Conservation (phyloP, 2,888 invertebrate genomes). For the Rapana venosa region DNA sequence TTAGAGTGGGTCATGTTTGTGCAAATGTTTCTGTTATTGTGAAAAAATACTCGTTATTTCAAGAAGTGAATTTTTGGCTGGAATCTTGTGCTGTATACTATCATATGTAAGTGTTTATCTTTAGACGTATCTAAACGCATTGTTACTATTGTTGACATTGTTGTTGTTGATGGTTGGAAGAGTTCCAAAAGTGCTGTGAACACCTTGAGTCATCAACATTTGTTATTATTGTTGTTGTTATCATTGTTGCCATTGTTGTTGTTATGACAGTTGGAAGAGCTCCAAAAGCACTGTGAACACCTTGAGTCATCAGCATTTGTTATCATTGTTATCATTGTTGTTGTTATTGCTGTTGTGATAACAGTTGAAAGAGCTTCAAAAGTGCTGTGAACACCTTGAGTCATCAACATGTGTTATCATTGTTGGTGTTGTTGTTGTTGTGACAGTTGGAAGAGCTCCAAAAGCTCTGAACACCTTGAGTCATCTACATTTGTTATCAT, state of each 20-base stretch:
- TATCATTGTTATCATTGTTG: background rate
- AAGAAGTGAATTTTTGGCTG: too few species aligned
- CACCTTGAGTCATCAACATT: too few species aligned
- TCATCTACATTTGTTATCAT: background rate
- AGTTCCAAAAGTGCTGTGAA: background rate
- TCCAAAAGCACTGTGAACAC: background rate
- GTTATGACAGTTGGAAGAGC: background rate
- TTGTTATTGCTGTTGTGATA: background rate
- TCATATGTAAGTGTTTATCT: too few species aligned
- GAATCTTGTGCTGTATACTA: too few species aligned
- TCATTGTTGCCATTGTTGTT: background rate
- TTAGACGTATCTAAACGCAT: too few species aligned
- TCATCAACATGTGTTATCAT: too few species aligned
- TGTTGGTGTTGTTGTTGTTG: background rate
- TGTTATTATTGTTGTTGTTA: background rate
- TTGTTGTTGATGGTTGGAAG: background rate
- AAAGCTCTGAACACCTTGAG: background rate
- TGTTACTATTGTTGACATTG: background rate
- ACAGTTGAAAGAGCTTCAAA: background rate
- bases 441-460: background rate
- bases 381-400: background rate
- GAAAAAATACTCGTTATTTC: too few species aligned
- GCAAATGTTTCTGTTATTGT: too few species aligned
- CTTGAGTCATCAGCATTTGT: too few species aligned
- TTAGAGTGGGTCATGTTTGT: too few species aligned